These are phyloP conservation scores for Tethya wilhelma DNA, from an alignment of 37 sponge, comb jelly and placozoan genomes.

Conservation along the genomic window DNA sequence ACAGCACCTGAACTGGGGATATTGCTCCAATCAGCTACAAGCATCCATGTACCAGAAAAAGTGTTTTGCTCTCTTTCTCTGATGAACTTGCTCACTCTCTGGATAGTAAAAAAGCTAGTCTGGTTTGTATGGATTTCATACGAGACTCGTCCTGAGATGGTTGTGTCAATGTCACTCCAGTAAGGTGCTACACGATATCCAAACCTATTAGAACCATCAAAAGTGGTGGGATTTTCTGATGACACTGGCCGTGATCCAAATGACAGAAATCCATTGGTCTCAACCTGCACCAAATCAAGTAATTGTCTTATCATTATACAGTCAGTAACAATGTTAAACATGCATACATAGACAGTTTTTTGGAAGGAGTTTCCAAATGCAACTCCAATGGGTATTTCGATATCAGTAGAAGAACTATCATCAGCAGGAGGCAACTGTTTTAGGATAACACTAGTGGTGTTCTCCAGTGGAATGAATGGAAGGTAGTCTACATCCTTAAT, in stretches of 20 bases:
- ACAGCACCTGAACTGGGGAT: conserved; percentile 24
- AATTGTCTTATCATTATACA: not conserved
- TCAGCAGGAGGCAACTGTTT: conserved; percentile 1
- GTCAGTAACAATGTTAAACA: not conserved
- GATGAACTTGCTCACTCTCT: conserved; percentile 12
- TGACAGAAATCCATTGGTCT: conserved; percentile 21
- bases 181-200: conserved; percentile 7
- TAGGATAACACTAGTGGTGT: conserved; percentile 1
- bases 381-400: conserved; percentile 6
- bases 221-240: not conserved
- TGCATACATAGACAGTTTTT: conserved; percentile 11
- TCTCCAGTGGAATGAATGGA: conserved; percentile 6
- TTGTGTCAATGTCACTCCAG: conserved; percentile 15
- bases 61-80: not conserved
- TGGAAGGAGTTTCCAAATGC: conserved; percentile 4
- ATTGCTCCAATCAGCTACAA: conserved; percentile 23
- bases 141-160: conserved; percentile 1
- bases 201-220: not conserved
- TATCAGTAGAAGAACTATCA: conserved; percentile 8
- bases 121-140: conserved; percentile 23
- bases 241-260: conserved; percentile 2
- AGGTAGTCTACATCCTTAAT: conserved; percentile 14
- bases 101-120: not conserved
- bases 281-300: conserved; percentile 12
- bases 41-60: conserved; percentile 20